Evolutionary conservation across 2,113 vertebrate genomes (phyloP).

Genomic region (Mastomys natalensis): DNA sequence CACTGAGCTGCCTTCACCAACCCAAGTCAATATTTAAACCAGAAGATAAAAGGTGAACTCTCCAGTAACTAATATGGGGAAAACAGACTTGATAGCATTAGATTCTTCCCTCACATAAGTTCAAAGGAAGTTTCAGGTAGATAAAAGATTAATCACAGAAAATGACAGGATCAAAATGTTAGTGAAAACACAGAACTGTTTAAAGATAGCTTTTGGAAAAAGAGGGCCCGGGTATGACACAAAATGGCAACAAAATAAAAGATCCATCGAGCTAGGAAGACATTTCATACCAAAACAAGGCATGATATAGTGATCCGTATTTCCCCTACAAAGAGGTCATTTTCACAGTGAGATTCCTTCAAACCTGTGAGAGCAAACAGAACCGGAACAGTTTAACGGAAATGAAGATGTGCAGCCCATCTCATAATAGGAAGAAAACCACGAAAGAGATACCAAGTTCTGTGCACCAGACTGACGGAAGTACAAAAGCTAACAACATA

Average conservation of each 20-base stretch:
- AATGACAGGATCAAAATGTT: background rate
- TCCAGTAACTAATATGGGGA: background rate
- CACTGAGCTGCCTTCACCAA: background rate
- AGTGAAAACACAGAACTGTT: background rate
- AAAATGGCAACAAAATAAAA: background rate
- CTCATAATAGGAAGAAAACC: background rate
- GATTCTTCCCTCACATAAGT: background rate
- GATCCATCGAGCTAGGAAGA: background rate
- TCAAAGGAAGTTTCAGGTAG: background rate
- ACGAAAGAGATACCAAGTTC: background rate
- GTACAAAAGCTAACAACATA: too few relatives aligned
- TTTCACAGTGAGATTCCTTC: background rate
- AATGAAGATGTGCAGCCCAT: background rate
- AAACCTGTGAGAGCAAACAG: background rate
- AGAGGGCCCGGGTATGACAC: background rate
- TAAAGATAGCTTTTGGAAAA: background rate
- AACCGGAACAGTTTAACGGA: background rate
- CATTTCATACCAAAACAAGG: background rate
- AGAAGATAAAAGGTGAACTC: background rate
- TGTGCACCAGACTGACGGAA: background rate
- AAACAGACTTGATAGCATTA: slow-evolving; percentile 30
- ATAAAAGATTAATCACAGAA: slow-evolving; percentile 21
- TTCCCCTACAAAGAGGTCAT: background rate
- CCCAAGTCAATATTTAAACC: background rate
- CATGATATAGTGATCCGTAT: background rate